Conservation (phyloP, 1,140 invertebrate genomes). For the Brachionus sp. region DNA sequence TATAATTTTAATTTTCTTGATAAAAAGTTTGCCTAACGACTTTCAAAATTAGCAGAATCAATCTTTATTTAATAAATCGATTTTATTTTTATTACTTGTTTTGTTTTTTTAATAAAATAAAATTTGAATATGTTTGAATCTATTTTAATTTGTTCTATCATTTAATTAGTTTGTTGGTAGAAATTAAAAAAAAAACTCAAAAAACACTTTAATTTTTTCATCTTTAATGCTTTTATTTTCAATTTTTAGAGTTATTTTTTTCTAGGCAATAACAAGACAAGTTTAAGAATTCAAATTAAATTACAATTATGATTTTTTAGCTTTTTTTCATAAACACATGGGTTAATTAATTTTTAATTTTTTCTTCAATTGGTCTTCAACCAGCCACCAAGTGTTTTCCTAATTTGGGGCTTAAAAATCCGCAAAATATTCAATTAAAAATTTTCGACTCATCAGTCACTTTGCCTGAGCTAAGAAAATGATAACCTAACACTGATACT, state of each 20-base stretch:
- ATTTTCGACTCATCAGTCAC: neutral
- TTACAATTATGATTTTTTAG: neutral
- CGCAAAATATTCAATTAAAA: neutral
- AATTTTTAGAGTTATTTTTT: neutral
- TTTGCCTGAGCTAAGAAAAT: neutral
- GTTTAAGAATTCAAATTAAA: neutral
- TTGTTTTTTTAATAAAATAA: too few species aligned
- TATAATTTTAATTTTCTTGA: too few species aligned
- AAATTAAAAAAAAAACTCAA: neutral
- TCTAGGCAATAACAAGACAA: neutral
- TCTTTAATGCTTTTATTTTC: neutral
- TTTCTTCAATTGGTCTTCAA: neutral
- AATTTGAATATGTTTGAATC: neutral
- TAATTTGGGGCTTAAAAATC: neutral
- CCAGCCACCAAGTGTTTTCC: neutral
- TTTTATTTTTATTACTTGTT: neutral
- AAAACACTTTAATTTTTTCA: neutral
- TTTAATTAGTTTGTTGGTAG: neutral
- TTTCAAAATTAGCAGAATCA: too few species aligned
- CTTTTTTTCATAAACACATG: neutral
- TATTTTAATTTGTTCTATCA: neutral
- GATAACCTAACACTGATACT: neutral
- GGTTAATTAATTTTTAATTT: neutral
- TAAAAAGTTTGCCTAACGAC: too few species aligned
- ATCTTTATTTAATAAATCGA: neutral